Conservation (phyloP, 2,888 invertebrate species). For the Megaustenia siamemsis region DNA sequence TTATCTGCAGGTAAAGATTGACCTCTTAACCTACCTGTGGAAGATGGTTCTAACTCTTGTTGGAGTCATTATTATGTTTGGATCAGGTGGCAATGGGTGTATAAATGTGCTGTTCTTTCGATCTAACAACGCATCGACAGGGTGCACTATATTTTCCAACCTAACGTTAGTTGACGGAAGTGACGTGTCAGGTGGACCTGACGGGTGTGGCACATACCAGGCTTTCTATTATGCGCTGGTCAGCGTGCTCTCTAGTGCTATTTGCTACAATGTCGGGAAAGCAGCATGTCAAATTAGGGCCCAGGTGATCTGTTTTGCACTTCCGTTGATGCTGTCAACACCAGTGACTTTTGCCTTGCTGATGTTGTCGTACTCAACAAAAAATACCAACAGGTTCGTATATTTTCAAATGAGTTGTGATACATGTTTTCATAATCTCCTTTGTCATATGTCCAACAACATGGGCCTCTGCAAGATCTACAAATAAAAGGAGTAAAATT, state of each 20-base stretch:
- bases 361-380: slow-evolving; percentile 62
- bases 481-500: too few relatives aligned
- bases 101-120: slow-evolving; percentile 60
- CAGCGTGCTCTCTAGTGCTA: slow-evolving; percentile 61
- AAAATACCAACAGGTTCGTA: slow-evolving; percentile 40
- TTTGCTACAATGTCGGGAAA: slow-evolving; percentile 66
- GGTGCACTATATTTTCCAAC: slow-evolving; percentile 54
- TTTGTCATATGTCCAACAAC: too few relatives aligned
- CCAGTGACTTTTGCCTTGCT: slow-evolving; percentile 64
- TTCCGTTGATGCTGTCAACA: slow-evolving; percentile 65
- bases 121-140: slow-evolving; percentile 40
- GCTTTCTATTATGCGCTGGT: slow-evolving; percentile 65
- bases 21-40: slow-evolving; percentile 60
- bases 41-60: slow-evolving; percentile 65
- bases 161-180: slow-evolving; percentile 53
- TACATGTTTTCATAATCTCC: too few relatives aligned
- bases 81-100: slow-evolving; percentile 57
- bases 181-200: slow-evolving; percentile 16
- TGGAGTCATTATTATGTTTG: slow-evolving; percentile 61
- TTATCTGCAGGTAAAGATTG: slow-evolving; percentile 46
- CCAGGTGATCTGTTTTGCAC: slow-evolving; percentile 65
- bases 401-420: background rate
- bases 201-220: slow-evolving; percentile 59
- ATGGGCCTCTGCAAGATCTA: too few relatives aligned
- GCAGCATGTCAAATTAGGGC: slow-evolving; percentile 69